Base-by-base conservation (phyloP, 2,888 invertebrate genomes). In the Hanleya hanleyi region DNA sequence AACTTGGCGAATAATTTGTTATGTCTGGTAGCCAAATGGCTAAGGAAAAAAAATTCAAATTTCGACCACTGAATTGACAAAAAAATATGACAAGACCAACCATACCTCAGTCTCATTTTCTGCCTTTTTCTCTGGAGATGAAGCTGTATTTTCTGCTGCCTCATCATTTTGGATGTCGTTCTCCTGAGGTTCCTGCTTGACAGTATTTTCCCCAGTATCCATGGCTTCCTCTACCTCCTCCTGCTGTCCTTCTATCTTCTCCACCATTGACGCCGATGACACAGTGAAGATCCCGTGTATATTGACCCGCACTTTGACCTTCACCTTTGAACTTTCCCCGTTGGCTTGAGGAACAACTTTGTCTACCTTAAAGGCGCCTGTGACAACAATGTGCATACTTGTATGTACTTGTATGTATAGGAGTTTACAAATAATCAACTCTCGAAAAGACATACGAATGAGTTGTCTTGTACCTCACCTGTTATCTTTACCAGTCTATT, bases 221-320 rank as follows among this genome's bases (percentile, higher is more conserved):
- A 85, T 86, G 36, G 84, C 82, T 75, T 87, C 92, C 36, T 80
- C 76, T 36, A 67, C 70, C 7, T 74, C 73, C 6, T 77, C 77
- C 1, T 80, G 81, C 18, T 80, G 83, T 7, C 82, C 85, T 61
- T 90, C 88, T 62, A 85, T 71, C 77, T 87, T 87, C 75, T 91
- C 90, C 62, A 89, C 82, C 85, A 88, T 78, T 38, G 95, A 94
- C 4, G 99, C 99, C 69, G 95, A 95, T 15, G 95, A 94, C 33
- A 99, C 94, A 15, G 94, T 93, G 87, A 99, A 94, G 76, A 98
- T 94, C 67, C 99, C 99, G 90, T 99, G 95, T 67, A 96, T 93
- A 92, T 98, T 98, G 70, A 99, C 93, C 83, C 98, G 94, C 6
- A 97, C 96, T 92, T 98, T 99, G 4, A 99, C 95, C 92, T 98